A percentile compares a stretch with the other conserved stretches of the same genome.
Conservation (phyloP, 1,140 invertebrate species). For the Choristoneura fumiferana region DNA sequence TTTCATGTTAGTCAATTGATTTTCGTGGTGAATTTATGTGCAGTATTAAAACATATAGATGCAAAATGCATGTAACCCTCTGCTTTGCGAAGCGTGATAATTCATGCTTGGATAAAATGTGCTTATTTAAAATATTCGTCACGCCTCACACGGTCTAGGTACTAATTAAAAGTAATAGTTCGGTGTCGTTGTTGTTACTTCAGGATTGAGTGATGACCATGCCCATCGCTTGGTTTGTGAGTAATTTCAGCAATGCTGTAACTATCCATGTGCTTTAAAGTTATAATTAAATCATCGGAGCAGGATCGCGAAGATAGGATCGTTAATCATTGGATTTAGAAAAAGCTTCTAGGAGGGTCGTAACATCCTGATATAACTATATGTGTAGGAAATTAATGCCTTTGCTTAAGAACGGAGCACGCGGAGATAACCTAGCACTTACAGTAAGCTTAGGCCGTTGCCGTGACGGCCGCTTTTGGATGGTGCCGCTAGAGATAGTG, state of each 20-base stretch:
- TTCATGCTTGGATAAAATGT: slow-evolving; percentile 63
- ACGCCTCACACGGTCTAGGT: slow-evolving; percentile 58
- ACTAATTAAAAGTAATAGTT: slow-evolving; percentile 58
- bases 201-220: slow-evolving; percentile 60
- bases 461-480: slow-evolving; percentile 66
- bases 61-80: slow-evolving; percentile 55
- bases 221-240: slow-evolving; percentile 53
- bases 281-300: slow-evolving; percentile 38
- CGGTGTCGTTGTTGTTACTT: slow-evolving; percentile 54
- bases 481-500: slow-evolving; percentile 62
- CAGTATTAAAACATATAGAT: slow-evolving; percentile 22
- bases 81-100: slow-evolving; percentile 71
- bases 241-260: slow-evolving; percentile 45
- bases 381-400: slow-evolving; percentile 70
- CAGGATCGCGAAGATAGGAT: slow-evolving; percentile 36
- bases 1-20: neutral
- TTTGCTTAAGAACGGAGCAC: slow-evolving; percentile 72
- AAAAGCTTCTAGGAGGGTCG: slow-evolving; percentile 67
- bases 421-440: slow-evolving; percentile 77
- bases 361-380: slow-evolving; percentile 65
- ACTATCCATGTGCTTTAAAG: slow-evolving; percentile 52
- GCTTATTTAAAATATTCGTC: slow-evolving; percentile 51
- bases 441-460: slow-evolving; percentile 75
- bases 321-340: slow-evolving; percentile 53
- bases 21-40: neutral